Percentiles rank a stretch among this genome's conserved stretches.
These are phyloP conservation scores for Mormyrus lacerda DNA, from an alignment of 2,113 vertebrate genomes.

Conservation along the genomic window DNA sequence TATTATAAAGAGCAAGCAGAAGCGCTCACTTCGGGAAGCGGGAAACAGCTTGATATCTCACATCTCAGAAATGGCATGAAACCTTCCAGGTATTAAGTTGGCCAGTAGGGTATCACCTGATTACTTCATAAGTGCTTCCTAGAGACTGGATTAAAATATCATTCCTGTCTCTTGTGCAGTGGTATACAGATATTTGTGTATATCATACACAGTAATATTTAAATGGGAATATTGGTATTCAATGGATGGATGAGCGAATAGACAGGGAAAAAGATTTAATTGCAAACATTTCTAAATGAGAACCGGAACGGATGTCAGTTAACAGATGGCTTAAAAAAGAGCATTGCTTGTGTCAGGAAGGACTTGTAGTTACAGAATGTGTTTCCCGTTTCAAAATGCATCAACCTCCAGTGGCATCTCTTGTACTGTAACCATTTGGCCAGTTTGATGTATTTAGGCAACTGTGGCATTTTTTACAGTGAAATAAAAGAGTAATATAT, in stretches of 20 bases:
- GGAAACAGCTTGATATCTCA: background rate
- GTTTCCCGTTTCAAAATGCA: background rate
- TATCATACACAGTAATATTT: background rate
- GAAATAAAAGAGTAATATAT: background rate
- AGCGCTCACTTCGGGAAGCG: background rate
- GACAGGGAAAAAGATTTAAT: background rate
- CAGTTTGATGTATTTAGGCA: background rate
- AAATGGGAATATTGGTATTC: background rate
- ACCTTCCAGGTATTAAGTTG: background rate
- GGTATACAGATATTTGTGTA: background rate
- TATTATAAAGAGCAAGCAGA: background rate
- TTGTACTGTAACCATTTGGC: background rate
- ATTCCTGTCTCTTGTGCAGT: background rate
- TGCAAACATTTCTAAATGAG: background rate
- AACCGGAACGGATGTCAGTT: background rate
- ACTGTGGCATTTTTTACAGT: background rate
- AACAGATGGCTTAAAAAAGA: background rate
- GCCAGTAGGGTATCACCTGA: background rate
- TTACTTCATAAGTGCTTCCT: background rate
- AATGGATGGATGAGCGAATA: background rate
- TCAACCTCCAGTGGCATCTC: too few relatives aligned
- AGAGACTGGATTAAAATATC: background rate
- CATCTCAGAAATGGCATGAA: background rate
- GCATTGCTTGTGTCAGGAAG: background rate
- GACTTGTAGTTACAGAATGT: background rate